phyloP scores from a whole-genome alignment of 2,797 vertebrate species.

The Darevskia mixta region DNA sequence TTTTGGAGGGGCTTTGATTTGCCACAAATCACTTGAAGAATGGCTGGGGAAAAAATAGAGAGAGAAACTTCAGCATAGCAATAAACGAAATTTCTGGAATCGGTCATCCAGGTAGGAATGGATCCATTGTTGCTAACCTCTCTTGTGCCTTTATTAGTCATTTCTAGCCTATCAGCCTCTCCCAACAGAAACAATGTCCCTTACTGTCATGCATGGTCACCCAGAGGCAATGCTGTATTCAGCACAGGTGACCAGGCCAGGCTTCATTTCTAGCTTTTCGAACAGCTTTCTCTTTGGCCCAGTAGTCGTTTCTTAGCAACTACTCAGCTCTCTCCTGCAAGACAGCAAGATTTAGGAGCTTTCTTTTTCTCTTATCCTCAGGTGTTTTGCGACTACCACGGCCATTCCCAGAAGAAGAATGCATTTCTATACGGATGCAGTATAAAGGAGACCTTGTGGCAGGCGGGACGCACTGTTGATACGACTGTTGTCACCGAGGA shows the following conservation, averaged over 20 bases:
- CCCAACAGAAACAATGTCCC: not conserved
- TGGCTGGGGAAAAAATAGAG: too few species aligned
- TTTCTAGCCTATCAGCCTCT: not conserved
- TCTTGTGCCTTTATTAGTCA: not conserved
- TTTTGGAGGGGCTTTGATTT: too few species aligned
- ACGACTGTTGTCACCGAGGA: constrained; percentile 84
- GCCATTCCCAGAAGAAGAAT: constrained; percentile 94
- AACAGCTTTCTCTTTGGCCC: not conserved
- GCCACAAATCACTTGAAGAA: too few species aligned
- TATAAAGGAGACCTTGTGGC: constrained; percentile 93
- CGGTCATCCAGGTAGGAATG: not conserved
- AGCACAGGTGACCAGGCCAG: not conserved
- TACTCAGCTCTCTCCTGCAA: not conserved
- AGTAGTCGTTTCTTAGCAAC: not conserved
- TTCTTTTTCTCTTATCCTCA: constrained; percentile 54
- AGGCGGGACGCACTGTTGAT: constrained; percentile 84
- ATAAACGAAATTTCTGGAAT: too few species aligned
- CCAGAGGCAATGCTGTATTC: not conserved
- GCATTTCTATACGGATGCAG: constrained; percentile 95
- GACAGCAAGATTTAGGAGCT: not conserved
- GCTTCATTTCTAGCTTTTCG: not conserved
- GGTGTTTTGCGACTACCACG: constrained; percentile 97
- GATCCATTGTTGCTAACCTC: not conserved
- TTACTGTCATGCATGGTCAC: not conserved
- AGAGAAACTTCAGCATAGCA: too few species aligned